These are phyloP conservation scores for Ptilonorhynchus violaceus DNA, from an alignment of 2,113 vertebrate genomes.

Conservation along the genomic window DNA sequence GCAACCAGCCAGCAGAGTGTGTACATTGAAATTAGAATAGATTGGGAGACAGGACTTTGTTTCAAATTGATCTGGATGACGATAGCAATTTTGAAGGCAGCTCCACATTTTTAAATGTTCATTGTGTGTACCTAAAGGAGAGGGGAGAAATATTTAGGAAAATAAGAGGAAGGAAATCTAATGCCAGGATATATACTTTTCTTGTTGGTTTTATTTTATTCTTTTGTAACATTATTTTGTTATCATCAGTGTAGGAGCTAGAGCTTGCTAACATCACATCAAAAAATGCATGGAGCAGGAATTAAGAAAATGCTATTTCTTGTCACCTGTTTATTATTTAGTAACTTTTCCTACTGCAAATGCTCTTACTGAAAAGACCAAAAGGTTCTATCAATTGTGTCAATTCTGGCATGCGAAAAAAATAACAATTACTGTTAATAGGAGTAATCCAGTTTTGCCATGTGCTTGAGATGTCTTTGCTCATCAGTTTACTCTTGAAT, in stretches of 20 bases:
- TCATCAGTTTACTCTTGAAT: neutral
- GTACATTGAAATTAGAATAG: constrained; percentile 68
- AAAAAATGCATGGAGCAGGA: neutral
- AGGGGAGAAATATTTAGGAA: constrained; percentile 23
- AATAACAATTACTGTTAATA: neutral
- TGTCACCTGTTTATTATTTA: constrained; percentile 5
- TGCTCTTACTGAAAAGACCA: neutral
- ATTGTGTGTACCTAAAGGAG: constrained; percentile 22
- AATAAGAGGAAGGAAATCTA: constrained; percentile 45
- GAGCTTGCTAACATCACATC: neutral
- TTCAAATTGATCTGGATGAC: constrained; percentile 63
- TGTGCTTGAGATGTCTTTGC: neutral
- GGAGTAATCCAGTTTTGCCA: neutral
- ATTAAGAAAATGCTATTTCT: constrained; percentile 2
- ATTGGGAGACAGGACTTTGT: constrained; percentile 47
- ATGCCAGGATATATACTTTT: neutral
- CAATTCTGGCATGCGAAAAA: neutral
- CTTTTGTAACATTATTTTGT: neutral
- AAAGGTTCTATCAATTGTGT: neutral
- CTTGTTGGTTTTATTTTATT: neutral
- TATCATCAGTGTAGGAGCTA: neutral
- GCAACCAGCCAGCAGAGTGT: constrained; percentile 57
- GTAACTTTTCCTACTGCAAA: neutral
- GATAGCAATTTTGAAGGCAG: constrained; percentile 53
- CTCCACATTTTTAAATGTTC: constrained; percentile 39